Conservation (phyloP, 2,113 vertebrate genomes). For the Crotalus horridus region DNA sequence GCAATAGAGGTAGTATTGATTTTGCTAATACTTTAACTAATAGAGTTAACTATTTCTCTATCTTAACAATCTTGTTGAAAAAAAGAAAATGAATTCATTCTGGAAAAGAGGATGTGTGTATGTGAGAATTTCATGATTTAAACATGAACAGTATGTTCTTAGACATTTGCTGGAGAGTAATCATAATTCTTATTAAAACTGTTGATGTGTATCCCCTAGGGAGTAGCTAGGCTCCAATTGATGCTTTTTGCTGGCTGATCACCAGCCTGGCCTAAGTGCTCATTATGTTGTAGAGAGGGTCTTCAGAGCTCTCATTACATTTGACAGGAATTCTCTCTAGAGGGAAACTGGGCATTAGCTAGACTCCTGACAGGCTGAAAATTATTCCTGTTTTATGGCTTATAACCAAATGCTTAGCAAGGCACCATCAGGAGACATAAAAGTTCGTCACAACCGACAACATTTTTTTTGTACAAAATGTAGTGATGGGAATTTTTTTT, state of each 20-base stretch:
- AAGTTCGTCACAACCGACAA: slow-evolving; percentile 84
- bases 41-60: not conserved
- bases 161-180: slow-evolving; percentile 77
- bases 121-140: slow-evolving; percentile 61
- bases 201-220: slow-evolving; percentile 77
- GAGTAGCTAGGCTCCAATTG: slow-evolving; percentile 79
- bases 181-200: slow-evolving; percentile 86
- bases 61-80: slow-evolving; percentile 8
- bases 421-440: slow-evolving; percentile 75
- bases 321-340: slow-evolving; percentile 85
- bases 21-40: not conserved
- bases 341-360: slow-evolving; percentile 82
- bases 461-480: slow-evolving; percentile 75
- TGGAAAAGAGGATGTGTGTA: slow-evolving; percentile 47
- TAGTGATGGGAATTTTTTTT: slow-evolving; percentile 64
- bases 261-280: slow-evolving; percentile 83
- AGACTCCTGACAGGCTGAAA: slow-evolving; percentile 82
- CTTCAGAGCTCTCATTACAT: slow-evolving; percentile 83
- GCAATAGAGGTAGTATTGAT: not conserved
- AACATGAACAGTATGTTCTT: slow-evolving; percentile 65
- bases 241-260: slow-evolving; percentile 83
- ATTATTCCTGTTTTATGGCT: slow-evolving; percentile 84
- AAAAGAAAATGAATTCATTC: slow-evolving; percentile 47
- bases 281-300: slow-evolving; percentile 84
- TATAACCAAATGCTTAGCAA: slow-evolving; percentile 81